These are phyloP conservation scores for Prinia subflava DNA, from an alignment of 2,113 vertebrate genomes.

Conservation along the genomic window DNA sequence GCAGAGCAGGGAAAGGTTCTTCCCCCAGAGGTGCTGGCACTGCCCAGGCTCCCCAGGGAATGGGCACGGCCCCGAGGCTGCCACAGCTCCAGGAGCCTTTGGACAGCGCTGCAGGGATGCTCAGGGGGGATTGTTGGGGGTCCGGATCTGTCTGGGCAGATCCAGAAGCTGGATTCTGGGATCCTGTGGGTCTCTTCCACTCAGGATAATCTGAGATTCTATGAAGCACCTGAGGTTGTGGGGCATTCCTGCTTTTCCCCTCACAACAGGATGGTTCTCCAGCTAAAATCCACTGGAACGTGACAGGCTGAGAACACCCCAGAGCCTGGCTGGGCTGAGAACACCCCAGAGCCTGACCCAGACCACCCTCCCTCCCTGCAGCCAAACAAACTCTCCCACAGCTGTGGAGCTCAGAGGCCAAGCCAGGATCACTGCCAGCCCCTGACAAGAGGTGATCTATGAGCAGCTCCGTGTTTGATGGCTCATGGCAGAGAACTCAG, in stretches of 20 bases:
- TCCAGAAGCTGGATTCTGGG: neutral
- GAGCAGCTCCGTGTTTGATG: neutral
- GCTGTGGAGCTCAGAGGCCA: neutral
- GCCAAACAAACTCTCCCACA: neutral
- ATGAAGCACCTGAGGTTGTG: neutral
- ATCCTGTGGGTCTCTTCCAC: fast-evolving
- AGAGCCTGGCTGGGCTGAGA: neutral
- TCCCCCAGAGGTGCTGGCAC: neutral
- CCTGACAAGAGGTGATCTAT: neutral
- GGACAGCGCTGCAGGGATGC: neutral
- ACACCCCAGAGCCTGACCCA: neutral
- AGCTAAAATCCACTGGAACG: fast-evolving
- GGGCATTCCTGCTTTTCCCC: neutral
- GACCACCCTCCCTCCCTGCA: neutral
- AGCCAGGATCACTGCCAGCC: neutral
- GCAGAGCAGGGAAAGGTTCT: neutral
- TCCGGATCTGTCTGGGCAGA: neutral
- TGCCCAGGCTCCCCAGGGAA: neutral
- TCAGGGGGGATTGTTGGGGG: neutral
- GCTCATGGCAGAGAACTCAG: neutral
- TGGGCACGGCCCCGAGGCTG: neutral
- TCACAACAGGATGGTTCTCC: fast-evolving
- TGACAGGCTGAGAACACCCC: neutral
- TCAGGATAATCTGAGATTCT: neutral
- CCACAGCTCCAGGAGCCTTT: neutral